Percentiles rank a stretch among this genome's conserved stretches.
phyloP scores from a whole-genome alignment of 1,140 invertebrate species.

The Anoplolepis gracilipes region DNA sequence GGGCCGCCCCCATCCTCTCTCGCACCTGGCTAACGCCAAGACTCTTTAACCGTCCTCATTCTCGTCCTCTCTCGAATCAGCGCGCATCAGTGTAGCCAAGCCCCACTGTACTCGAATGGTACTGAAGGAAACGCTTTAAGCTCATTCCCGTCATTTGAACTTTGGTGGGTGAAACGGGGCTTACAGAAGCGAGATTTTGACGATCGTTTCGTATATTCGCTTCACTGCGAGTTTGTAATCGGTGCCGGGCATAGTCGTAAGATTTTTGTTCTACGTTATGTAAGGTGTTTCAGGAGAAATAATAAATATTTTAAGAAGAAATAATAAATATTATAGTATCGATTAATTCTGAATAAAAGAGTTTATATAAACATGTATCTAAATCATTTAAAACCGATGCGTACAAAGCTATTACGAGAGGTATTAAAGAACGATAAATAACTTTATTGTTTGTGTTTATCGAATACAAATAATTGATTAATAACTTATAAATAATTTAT shows the following conservation, averaged over 20 bases:
- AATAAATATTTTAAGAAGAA: neutral
- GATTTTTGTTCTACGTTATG: neutral
- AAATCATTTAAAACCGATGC: no score
- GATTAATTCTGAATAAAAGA: no score
- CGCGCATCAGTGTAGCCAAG: neutral
- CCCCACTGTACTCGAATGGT: neutral
- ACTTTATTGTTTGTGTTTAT: no score
- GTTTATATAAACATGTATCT: no score
- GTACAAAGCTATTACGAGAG: no score
- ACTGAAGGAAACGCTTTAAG: slow-evolving; percentile 36
- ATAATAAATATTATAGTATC: no score
- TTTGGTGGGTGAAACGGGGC: neutral
- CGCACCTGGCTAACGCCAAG: slow-evolving; percentile 24
- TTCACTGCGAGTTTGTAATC: slow-evolving; percentile 6
- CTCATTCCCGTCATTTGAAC: slow-evolving; percentile 48
- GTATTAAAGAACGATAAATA: no score
- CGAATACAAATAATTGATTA: no score
- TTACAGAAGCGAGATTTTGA: slow-evolving; percentile 31
- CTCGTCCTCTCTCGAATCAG: slow-evolving; percentile 14
- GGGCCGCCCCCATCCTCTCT: neutral
- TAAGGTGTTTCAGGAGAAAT: no score
- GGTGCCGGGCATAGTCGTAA: neutral
- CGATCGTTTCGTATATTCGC: slow-evolving; percentile 7
- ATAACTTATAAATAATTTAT: no score
- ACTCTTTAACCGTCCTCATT: slow-evolving; percentile 4